Base-by-base conservation (phyloP, 2,797 vertebrate genomes). In the Hypotaenidia okinawae region DNA sequence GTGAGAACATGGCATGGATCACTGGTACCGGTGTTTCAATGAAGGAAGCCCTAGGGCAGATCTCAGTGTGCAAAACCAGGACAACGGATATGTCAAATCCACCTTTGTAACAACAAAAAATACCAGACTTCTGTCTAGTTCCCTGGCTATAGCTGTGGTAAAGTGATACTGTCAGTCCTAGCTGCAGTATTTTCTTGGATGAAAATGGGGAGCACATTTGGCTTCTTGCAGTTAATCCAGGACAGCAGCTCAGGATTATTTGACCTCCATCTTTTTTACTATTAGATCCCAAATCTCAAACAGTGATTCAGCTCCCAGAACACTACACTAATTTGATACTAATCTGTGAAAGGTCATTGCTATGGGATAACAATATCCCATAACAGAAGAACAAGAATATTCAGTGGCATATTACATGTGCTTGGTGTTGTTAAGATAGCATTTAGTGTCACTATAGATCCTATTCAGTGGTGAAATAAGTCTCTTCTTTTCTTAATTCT, bases 271-370 rank as follows among this genome's bases (percentile, higher is more conserved):
- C 2, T 72, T 72, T 85, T 45, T 66, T 69, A 37, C 58, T 86
- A 12, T 85, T 66, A 83, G 51, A 84, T 78, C 21, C 14, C 15
- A 79, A 84, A 78, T 59, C 47, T 77, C 2, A 6, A 77, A 69
- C 12, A 69, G 63, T 49, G 67, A 69, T 81, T 95, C 76, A 90
- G 55, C 80, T 93, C 78, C 68, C 64, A 85, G 81, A 74, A 64
- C 81, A 39, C 37, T 37, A 25, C 33, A 16, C 13, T 91, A 80
- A 88, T 93, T 89, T 78, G 79, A 49, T 86, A 69, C 32, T 76
- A 87, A 91, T 70, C 63, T 2, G 1, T 51, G 83, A 94, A 94
- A 95, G 89, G 89, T 96, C 89, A 93, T 12, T 73, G 63, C 51
- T 91, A 61, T 11, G 11, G 69, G 51, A 39, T 78, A 94, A 78